Conservation (phyloP, 64 coral and sea anemone species). For the Porites australiensis region DNA sequence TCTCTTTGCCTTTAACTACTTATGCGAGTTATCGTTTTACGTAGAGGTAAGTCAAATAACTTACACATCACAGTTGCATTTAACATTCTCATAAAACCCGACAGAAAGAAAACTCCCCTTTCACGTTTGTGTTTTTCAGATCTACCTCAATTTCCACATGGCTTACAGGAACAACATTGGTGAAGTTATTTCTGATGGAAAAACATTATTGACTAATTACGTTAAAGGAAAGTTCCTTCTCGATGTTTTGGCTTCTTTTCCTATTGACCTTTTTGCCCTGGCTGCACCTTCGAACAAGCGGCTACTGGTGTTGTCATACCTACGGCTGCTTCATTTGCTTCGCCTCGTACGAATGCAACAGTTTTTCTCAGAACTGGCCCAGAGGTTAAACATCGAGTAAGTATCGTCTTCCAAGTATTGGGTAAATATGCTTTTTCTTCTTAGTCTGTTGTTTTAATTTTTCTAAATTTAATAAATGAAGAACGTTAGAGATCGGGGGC, state of each 20-base stretch:
- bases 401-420: background rate
- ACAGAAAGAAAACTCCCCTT: background rate
- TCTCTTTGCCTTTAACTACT: constrained; percentile 72
- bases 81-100: too few species aligned
- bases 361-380: constrained; percentile 71
- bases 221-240: constrained; percentile 72
- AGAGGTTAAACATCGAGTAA: constrained; percentile 89
- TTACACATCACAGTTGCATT: too few species aligned
- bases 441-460: too few species aligned
- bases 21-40: constrained; percentile 79
- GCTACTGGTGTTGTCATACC: constrained; percentile 70
- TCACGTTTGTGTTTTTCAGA: constrained; percentile 32
- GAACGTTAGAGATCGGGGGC: too few species aligned
- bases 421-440: too few species aligned
- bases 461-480: too few species aligned
- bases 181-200: constrained; percentile 69
- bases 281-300: constrained; percentile 74
- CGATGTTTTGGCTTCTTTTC: constrained; percentile 79
- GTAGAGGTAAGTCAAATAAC: constrained; percentile 50
- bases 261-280: constrained; percentile 77
- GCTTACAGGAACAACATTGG: constrained; percentile 72
- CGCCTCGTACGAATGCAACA: constrained; percentile 80
- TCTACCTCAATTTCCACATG: constrained; percentile 89
- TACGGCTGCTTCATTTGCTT: constrained; percentile 77
- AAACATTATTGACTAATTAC: constrained; percentile 65